Evolutionary conservation across 2,888 invertebrate genomes (phyloP).

Genomic region (Erannis defoliaria): DNA sequence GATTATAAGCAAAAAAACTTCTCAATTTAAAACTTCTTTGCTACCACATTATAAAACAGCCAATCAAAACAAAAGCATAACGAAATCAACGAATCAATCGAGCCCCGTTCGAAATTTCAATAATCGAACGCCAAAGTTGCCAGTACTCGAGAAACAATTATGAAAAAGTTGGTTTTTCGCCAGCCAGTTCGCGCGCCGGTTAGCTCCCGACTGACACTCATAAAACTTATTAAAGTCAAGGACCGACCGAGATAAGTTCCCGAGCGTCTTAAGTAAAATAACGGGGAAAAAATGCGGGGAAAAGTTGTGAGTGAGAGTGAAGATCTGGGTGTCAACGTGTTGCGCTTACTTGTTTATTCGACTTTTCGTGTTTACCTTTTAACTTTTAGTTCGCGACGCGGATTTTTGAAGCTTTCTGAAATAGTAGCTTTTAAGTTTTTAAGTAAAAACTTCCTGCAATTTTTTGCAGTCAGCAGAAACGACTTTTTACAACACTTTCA

Average conservation of each 20-base stretch:
- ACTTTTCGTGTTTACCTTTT: constrained; percentile 57
- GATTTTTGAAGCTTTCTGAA: constrained; percentile 12
- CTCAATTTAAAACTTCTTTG: not conserved
- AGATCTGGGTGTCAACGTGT: constrained; percentile 73
- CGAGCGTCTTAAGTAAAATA: constrained; percentile 85
- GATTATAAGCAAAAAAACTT: not conserved
- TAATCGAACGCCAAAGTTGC: constrained; percentile 78
- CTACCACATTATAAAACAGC: constrained; percentile 21
- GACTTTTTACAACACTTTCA: too few species aligned
- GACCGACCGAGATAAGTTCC: constrained; percentile 85
- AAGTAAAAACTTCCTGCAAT: not conserved
- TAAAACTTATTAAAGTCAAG: constrained; percentile 87
- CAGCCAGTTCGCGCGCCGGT: constrained; percentile 82
- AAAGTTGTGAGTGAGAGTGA: constrained; percentile 80
- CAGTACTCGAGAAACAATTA: constrained; percentile 83
- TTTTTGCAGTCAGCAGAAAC: not conserved
- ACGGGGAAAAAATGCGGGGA: constrained; percentile 80
- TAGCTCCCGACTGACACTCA: constrained; percentile 85
- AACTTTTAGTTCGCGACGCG: constrained; percentile 32
- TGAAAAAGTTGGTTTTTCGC: constrained; percentile 83
- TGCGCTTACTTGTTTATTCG: constrained; percentile 67
- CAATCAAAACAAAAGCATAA: constrained; percentile 44
- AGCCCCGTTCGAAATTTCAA: constrained; percentile 72
- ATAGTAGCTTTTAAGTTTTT: not conserved
- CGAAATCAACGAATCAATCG: constrained; percentile 67